Evolutionary conservation across 1,140 invertebrate species (phyloP).

Genomic region (Agrypnia vestita): DNA sequence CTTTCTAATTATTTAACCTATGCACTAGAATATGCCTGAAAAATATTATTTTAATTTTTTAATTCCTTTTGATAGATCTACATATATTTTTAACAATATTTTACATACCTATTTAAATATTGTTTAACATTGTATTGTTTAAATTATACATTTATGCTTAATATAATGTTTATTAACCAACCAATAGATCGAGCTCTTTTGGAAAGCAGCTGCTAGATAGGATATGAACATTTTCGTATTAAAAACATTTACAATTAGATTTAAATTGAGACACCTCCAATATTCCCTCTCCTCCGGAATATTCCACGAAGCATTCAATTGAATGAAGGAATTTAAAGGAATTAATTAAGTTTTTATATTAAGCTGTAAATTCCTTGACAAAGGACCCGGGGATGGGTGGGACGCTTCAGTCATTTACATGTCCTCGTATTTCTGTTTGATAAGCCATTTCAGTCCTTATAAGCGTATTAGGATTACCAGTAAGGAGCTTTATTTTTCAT

Average conservation of each 20-base stretch:
- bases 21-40: no score
- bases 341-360: constrained; percentile 49
- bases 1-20: no score
- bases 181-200: no score
- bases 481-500: constrained; percentile 29
- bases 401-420: constrained; percentile 39
- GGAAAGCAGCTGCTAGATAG: no score
- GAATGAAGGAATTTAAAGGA: constrained; percentile 40
- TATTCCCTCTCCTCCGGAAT: constrained; percentile 4
- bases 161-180: no score
- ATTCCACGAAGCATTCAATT: constrained; percentile 23
- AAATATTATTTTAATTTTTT: no score
- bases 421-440: constrained; percentile 47
- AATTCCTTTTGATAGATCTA: no score
- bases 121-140: no score
- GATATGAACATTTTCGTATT: neutral
- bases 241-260: constrained; percentile 9
- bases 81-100: no score
- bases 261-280: constrained; percentile 19
- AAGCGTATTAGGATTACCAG: constrained; percentile 38
- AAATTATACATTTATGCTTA: no score
- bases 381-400: constrained; percentile 7
- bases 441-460: constrained; percentile 48
- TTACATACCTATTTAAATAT: no score
- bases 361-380: constrained; percentile 46